Percentiles rank a stretch among this genome's conserved stretches.
Conservation (phyloP, 1,140 invertebrate genomes). For the Achatina immaculata region DNA sequence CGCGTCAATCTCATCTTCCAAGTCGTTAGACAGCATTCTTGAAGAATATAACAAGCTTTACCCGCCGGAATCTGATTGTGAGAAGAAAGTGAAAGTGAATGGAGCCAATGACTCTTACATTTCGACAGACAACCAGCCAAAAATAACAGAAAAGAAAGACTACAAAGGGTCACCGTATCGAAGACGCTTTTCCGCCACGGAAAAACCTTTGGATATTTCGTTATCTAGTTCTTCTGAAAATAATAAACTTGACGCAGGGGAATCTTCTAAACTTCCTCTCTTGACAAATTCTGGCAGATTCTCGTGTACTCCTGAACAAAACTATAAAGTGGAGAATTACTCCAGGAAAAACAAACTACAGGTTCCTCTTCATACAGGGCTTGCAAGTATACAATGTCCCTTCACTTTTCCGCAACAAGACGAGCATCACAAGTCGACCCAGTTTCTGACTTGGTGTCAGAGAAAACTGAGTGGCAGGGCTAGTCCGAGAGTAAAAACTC, state of each 20-base stretch:
- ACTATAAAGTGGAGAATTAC: neutral
- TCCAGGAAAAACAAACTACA: neutral
- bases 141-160: too few relatives aligned
- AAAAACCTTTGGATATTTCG: too few relatives aligned
- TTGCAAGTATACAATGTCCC: neutral
- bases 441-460: neutral
- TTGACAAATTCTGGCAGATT: neutral
- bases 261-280: too few relatives aligned
- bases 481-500: neutral
- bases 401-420: neutral
- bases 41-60: neutral
- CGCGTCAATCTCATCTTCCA: neutral
- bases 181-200: too few relatives aligned
- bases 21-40: neutral
- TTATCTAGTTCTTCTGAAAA: too few relatives aligned
- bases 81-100: too few relatives aligned
- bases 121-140: too few relatives aligned
- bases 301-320: neutral
- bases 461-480: neutral
- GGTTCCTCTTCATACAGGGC: neutral
- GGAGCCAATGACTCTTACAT: too few relatives aligned
- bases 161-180: too few relatives aligned
- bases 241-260: too few relatives aligned
- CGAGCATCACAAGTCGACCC: neutral
- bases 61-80: neutral